Percentiles rank a stretch among this genome's conserved stretches.
These are phyloP conservation scores for Amblyteles armatorius DNA, from an alignment of 2,888 invertebrate genomes.

Conservation along the genomic window DNA sequence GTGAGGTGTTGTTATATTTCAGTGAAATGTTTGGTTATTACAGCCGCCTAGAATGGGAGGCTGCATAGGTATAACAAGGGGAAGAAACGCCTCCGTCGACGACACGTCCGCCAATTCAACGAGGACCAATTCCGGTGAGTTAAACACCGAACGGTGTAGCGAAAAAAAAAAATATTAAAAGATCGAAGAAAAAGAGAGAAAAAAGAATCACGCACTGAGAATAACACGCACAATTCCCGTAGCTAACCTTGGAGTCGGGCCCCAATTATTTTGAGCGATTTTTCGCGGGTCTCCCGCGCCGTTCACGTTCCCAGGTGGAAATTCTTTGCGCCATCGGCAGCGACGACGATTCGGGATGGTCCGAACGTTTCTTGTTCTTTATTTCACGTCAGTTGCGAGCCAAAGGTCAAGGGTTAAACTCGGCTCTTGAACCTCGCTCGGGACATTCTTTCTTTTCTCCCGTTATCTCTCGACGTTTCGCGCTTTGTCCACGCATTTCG, in stretches of 20 bases:
- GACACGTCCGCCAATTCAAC: slow-evolving; percentile 93
- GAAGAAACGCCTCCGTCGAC: slow-evolving; percentile 92
- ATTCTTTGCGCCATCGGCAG: background rate
- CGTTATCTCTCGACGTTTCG: background rate
- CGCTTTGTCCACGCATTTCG: background rate
- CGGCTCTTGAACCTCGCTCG: background rate
- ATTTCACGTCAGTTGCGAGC: slow-evolving; percentile 45
- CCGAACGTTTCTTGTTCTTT: slow-evolving; percentile 26
- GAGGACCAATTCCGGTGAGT: slow-evolving; percentile 92
- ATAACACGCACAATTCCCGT: slow-evolving; percentile 71
- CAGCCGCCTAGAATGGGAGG: slow-evolving; percentile 92
- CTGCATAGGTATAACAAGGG: slow-evolving; percentile 94
- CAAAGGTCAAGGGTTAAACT: slow-evolving; percentile 65
- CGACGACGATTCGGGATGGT: background rate
- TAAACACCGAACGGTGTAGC: slow-evolving; percentile 25
- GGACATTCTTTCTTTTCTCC: slow-evolving; percentile 15
- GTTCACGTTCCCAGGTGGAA: background rate
- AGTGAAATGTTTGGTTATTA: slow-evolving; percentile 85
- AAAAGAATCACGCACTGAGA: slow-evolving; percentile 35
- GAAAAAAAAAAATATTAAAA: background rate
- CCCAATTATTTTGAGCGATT: slow-evolving; percentile 33
- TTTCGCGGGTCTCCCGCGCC: background rate
- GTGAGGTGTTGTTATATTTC: slow-evolving; percentile 82
- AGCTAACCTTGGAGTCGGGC: slow-evolving; percentile 79
- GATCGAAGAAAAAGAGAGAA: background rate